A percentile compares a stretch with the other conserved stretches of the same genome.
These are phyloP conservation scores for Bryconaethiops microstoma DNA, from an alignment of 2,797 vertebrate genomes.

Conservation along the genomic window DNA sequence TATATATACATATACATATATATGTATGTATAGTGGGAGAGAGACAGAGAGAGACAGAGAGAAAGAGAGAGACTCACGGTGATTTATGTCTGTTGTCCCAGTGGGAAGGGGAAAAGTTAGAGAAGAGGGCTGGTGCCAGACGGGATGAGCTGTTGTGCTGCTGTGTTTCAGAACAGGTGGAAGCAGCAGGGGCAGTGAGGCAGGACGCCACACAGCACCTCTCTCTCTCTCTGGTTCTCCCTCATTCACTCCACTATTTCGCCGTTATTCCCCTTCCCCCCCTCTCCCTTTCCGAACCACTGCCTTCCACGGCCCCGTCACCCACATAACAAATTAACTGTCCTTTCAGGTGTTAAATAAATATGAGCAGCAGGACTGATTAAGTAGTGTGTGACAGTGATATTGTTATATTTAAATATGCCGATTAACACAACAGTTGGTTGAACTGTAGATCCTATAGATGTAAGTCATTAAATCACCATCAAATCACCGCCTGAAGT, in stretches of 20 bases:
- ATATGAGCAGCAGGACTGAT: neutral
- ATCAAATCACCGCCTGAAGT: neutral
- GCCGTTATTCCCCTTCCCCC: neutral
- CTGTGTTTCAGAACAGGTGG: conserved; percentile 37
- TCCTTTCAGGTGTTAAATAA: neutral
- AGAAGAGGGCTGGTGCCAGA: conserved; percentile 40
- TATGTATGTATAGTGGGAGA: no score
- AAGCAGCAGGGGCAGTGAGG: conserved; percentile 43
- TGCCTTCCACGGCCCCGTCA: neutral
- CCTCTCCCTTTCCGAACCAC: conserved; percentile 2
- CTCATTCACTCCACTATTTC: neutral
- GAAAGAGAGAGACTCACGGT: neutral
- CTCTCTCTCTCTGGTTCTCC: neutral
- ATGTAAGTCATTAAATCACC: neutral
- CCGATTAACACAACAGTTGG: neutral
- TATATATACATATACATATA: no score
- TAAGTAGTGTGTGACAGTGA: neutral
- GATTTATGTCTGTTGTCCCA: conserved; percentile 42
- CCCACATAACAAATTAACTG: neutral
- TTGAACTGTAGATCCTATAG: neutral
- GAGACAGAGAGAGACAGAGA: neutral
- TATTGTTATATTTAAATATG: neutral
- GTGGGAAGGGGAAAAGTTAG: conserved; percentile 40
- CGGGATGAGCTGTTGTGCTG: conserved; percentile 43
- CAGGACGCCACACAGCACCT: conserved; percentile 20